phyloP scores from a whole-genome alignment of 2,797 vertebrate species.

The Tapirus indicus region DNA sequence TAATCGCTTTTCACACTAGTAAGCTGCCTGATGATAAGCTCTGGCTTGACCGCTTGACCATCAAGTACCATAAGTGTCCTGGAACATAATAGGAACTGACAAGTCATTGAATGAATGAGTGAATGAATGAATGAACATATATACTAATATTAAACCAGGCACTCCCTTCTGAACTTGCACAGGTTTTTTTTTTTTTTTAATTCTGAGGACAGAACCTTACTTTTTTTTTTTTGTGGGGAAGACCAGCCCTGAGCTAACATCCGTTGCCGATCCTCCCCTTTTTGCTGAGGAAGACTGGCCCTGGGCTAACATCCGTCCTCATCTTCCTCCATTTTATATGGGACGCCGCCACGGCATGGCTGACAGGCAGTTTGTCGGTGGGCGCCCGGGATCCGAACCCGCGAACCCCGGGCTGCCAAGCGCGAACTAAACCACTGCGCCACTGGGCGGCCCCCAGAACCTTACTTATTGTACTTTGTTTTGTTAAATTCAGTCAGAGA shows the following conservation, averaged over 20 bases:
- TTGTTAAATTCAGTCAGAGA: background rate
- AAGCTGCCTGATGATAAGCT: background rate
- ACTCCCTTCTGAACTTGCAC: background rate
- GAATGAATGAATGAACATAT: background rate
- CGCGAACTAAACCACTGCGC: too few species aligned
- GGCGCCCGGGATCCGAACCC: too few species aligned
- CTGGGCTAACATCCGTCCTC: too few species aligned
- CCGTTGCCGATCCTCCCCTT: too few species aligned
- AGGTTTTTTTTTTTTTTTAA: background rate
- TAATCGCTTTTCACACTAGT: background rate
- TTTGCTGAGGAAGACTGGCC: too few species aligned
- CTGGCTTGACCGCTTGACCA: background rate
- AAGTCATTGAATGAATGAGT: background rate
- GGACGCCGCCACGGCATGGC: too few species aligned
- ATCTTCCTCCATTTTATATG: too few species aligned
- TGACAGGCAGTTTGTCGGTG: too few species aligned
- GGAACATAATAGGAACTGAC: background rate
- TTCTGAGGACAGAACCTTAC: background rate
- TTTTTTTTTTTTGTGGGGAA: too few species aligned
- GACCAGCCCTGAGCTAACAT: too few species aligned
- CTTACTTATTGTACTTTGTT: background rate
- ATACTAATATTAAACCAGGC: background rate
- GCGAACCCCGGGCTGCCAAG: too few species aligned
- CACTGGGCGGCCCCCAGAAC: too few species aligned
- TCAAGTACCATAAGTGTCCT: background rate